phyloP scores from a whole-genome alignment of 2,888 invertebrate species.

The Drosophila paracracens region DNA sequence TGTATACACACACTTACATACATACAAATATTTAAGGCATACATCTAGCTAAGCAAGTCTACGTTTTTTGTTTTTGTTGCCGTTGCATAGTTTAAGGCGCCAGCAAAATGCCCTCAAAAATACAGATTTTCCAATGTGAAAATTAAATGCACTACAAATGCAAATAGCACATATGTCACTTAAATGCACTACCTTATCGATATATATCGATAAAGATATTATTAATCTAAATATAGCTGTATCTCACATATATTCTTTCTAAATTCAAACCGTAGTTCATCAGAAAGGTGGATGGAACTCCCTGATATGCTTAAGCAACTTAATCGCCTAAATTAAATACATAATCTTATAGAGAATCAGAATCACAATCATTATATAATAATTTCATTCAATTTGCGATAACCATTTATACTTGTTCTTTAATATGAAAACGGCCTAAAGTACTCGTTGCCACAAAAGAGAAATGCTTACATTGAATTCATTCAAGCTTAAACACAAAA shows the following conservation, averaged over 20 bases:
- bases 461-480: conserved; percentile 59
- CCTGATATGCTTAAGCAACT: not conserved
- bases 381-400: not conserved
- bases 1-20: not conserved
- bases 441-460: conserved; percentile 10
- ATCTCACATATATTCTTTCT: not conserved
- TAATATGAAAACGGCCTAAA: conserved; percentile 17
- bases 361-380: not conserved
- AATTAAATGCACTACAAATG: conserved; percentile 22
- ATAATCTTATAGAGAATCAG: not conserved
- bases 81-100: conserved; percentile 65
- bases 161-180: not conserved
- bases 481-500: conserved; percentile 63
- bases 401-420: not conserved
- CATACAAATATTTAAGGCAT: not conserved
- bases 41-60: not conserved
- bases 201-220: no score
- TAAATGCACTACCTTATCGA: no score
- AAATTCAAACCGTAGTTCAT: not conserved
- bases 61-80: conserved; percentile 20
- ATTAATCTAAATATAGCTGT: no score
- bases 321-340: not conserved
- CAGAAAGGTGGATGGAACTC: not conserved
- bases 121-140: not conserved
- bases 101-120: not conserved